Evolutionary conservation across 2,797 vertebrate species (phyloP).

Genomic region (Molothrus aeneus): DNA sequence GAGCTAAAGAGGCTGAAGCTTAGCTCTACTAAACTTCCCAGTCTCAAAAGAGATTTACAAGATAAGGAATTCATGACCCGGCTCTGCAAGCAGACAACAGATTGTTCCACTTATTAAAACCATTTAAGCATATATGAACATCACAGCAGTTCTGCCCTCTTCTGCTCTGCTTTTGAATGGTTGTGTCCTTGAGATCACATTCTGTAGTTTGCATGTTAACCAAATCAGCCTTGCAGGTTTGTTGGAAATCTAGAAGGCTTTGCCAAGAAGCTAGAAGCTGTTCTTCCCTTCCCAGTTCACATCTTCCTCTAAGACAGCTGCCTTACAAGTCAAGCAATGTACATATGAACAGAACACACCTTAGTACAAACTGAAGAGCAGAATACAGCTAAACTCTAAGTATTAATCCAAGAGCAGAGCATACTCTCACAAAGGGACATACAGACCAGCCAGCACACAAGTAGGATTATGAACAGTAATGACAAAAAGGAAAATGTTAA

Average conservation of each 20-base stretch:
- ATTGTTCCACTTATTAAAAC: neutral
- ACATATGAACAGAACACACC: neutral
- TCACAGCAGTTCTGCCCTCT: neutral
- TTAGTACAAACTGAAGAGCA: neutral
- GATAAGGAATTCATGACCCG: neutral
- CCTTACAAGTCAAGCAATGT: neutral
- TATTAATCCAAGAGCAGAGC: neutral
- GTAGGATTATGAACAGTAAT: neutral
- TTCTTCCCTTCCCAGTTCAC: neutral
- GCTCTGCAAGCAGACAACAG: neutral
- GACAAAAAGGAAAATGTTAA: neutral
- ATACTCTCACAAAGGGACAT: neutral
- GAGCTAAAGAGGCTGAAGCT: neutral
- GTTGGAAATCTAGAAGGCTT: neutral
- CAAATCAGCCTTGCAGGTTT: neutral
- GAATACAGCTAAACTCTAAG: neutral
- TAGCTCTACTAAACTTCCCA: neutral
- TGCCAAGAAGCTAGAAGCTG: neutral
- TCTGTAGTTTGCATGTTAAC: neutral
- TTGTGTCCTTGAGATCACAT: neutral
- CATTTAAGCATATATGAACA: neutral
- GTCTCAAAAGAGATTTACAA: neutral
- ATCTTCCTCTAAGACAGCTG: neutral
- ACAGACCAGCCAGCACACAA: neutral
- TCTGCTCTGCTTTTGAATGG: neutral